Evolutionary conservation across 2,113 vertebrate species (phyloP).

Genomic region (Dasyornis broadbenti): DNA sequence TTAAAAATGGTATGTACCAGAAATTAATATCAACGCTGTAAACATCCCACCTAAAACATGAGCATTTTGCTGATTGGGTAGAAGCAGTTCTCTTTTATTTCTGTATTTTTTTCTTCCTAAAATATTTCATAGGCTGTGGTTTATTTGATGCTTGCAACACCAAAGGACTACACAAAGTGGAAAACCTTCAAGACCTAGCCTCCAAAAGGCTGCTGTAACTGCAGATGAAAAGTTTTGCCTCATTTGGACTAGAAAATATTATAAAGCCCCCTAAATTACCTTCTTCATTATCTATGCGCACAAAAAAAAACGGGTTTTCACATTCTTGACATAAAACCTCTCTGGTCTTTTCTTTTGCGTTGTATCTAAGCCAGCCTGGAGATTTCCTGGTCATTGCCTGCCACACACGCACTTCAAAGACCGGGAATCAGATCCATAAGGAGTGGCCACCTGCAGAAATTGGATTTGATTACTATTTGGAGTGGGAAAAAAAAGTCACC

Average conservation of each 20-base stretch:
- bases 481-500: background rate
- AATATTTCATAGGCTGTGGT: background rate
- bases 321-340: background rate
- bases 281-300: background rate
- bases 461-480: background rate
- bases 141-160: background rate
- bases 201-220: background rate
- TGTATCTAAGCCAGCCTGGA: background rate
- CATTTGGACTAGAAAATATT: background rate
- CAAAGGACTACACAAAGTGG: background rate
- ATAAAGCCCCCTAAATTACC: background rate
- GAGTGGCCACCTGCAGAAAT: background rate
- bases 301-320: background rate
- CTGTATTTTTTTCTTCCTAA: background rate
- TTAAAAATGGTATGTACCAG: background rate
- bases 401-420: background rate
- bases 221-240: background rate
- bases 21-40: background rate
- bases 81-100: background rate
- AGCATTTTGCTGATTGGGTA: background rate
- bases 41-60: background rate
- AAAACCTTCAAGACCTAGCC: background rate
- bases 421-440: background rate
- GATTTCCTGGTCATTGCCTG: background rate
- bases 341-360: background rate